Percentiles rank a stretch among this genome's conserved stretches.
These are phyloP conservation scores for Hirtodrosophila duncani DNA, from an alignment of 2,888 invertebrate genomes.

Conservation along the genomic window DNA sequence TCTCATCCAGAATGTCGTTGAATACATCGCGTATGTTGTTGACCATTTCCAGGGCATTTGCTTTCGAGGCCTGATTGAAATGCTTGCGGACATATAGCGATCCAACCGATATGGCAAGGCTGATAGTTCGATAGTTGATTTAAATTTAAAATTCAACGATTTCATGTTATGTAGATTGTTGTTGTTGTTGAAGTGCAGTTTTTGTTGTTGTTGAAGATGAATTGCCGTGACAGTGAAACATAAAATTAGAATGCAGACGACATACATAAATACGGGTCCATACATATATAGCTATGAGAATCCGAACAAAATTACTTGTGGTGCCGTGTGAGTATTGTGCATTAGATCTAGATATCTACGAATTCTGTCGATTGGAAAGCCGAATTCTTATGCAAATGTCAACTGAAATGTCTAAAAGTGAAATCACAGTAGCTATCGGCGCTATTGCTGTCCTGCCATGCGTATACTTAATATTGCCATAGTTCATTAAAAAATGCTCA, in stretches of 20 bases:
- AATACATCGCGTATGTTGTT: slow-evolving; percentile 90
- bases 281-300: too few species aligned
- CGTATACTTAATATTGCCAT: too few species aligned
- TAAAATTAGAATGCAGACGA: slow-evolving; percentile 37
- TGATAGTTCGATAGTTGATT: slow-evolving; percentile 63
- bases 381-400: too few species aligned
- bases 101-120: slow-evolving; percentile 87
- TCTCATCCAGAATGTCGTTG: slow-evolving; percentile 85
- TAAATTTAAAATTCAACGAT: slow-evolving; percentile 17
- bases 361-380: too few species aligned
- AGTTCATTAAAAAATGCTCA: too few species aligned
- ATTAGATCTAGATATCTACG: too few species aligned
- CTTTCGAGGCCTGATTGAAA: slow-evolving; percentile 91
- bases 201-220: slow-evolving; percentile 26
- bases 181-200: slow-evolving; percentile 41
- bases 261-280: too few species aligned
- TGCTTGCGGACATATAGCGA: slow-evolving; percentile 92
- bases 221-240: slow-evolving; percentile 42
- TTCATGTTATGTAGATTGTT: slow-evolving; percentile 17
- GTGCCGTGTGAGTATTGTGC: too few species aligned
- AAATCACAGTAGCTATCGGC: too few species aligned
- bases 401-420: too few species aligned
- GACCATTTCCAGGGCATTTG: slow-evolving; percentile 92
- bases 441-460: too few species aligned
- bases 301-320: too few species aligned